A percentile compares a stretch with the other conserved stretches of the same genome.
These are phyloP conservation scores for Erebia palarica DNA, from an alignment of 2,888 invertebrate species.

Conservation along the genomic window DNA sequence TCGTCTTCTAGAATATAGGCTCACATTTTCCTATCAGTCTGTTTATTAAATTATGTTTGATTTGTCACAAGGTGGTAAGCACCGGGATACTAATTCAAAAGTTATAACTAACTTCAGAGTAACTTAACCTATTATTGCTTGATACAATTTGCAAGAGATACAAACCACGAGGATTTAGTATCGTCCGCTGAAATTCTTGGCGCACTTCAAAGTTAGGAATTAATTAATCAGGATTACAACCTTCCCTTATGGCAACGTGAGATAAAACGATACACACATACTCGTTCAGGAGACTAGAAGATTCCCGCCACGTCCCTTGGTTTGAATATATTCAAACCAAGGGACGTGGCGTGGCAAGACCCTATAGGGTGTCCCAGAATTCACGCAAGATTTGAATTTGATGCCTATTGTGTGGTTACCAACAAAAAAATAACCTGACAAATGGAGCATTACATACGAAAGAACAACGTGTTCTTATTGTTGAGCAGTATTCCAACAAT, in stretches of 20 bases:
- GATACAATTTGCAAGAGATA: slow-evolving; percentile 50
- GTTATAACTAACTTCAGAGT: neutral
- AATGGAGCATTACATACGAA: too few relatives aligned
- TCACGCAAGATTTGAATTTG: neutral
- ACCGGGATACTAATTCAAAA: neutral
- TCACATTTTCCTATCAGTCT: too few relatives aligned
- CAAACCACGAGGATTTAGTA: slow-evolving; percentile 51
- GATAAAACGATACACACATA: slow-evolving; percentile 54
- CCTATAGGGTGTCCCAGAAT: neutral
- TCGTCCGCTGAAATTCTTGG: slow-evolving; percentile 55
- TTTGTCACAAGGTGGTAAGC: neutral
- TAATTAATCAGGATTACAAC: slow-evolving; percentile 67
- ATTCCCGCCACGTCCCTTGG: neutral
- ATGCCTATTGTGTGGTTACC: too few relatives aligned
- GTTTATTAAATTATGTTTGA: too few relatives aligned
- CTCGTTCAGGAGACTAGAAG: neutral
- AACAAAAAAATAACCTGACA: too few relatives aligned
- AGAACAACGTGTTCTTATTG: too few relatives aligned
- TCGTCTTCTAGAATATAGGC: too few relatives aligned
- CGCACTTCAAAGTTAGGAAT: slow-evolving; percentile 59
- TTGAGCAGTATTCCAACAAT: too few relatives aligned
- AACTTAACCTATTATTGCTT: slow-evolving; percentile 16
- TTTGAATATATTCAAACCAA: too few relatives aligned
- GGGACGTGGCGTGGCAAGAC: too few relatives aligned
- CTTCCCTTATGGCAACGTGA: slow-evolving; percentile 58